Evolutionary conservation across 1,140 invertebrate species (phyloP).

Genomic region (Callitettix versicolor): DNA sequence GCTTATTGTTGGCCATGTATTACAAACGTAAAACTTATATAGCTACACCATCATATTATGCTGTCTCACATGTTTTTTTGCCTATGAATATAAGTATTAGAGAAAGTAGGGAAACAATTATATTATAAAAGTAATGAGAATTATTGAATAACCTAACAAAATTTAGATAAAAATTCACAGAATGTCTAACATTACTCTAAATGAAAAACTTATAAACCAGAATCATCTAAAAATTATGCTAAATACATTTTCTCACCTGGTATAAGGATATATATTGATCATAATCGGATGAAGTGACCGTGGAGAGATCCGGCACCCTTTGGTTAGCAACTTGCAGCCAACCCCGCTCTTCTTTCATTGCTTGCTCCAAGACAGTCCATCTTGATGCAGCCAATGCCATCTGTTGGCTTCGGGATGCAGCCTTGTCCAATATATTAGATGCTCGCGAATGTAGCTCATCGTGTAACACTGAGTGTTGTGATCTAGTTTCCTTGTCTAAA

Average conservation of each 20-base stretch:
- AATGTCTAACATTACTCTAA: not conserved
- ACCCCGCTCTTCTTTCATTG: slow-evolving; percentile 65
- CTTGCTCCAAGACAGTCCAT: slow-evolving; percentile 69
- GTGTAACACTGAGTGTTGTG: slow-evolving; percentile 61
- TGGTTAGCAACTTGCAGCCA: slow-evolving; percentile 73
- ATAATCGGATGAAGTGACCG: slow-evolving; percentile 66
- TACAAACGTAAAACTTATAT: no score
- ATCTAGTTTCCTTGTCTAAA: slow-evolving; percentile 63
- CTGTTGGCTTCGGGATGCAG: slow-evolving; percentile 63
- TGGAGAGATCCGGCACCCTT: slow-evolving; percentile 63
- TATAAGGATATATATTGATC: slow-evolving; percentile 74
- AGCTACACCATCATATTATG: no score
- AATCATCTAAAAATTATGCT: slow-evolving; percentile 6
- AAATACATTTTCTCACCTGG: slow-evolving; percentile 35
- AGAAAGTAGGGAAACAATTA: no score
- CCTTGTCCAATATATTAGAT: slow-evolving; percentile 61
- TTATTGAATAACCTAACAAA: no score
- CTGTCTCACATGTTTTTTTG: no score
- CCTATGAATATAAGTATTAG: no score
- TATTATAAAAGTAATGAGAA: no score
- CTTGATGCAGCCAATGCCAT: slow-evolving; percentile 70
- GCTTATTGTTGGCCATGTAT: no score
- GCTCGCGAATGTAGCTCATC: slow-evolving; percentile 61
- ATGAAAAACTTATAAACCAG: no score
- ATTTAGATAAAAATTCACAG: no score